Evolutionary conservation across 2,797 vertebrate species (phyloP).

Genomic region (Acanthornis magna): DNA sequence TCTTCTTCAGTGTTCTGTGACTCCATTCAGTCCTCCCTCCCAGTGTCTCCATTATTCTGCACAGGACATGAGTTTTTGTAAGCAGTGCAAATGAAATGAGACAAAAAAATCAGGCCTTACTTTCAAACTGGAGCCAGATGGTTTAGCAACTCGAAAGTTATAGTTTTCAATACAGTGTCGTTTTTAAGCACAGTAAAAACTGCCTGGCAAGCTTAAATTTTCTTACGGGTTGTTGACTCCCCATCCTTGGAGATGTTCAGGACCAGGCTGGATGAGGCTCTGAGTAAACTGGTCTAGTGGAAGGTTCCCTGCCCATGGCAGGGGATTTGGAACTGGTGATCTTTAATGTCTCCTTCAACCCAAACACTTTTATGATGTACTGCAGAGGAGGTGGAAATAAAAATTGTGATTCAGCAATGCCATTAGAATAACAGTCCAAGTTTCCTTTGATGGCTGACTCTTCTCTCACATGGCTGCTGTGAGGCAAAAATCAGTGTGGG

Average conservation of each 20-base stretch:
- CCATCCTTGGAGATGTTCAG: background rate
- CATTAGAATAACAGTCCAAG: background rate
- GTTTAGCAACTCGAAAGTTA: background rate
- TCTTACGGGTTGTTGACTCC: background rate
- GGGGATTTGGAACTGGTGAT: background rate
- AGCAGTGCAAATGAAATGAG: background rate
- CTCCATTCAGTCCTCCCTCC: background rate
- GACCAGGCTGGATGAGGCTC: background rate
- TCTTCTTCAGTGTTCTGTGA: background rate
- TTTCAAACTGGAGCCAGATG: background rate
- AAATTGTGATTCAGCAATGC: background rate
- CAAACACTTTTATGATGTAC: background rate
- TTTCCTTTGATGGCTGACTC: background rate
- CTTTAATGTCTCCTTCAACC: background rate
- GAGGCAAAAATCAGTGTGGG: background rate
- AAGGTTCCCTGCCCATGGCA: background rate
- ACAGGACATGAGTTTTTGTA: background rate
- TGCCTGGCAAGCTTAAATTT: background rate
- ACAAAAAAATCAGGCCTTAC: background rate
- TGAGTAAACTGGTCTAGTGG: background rate
- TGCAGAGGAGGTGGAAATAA: background rate
- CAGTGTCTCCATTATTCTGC: background rate
- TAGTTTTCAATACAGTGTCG: background rate
- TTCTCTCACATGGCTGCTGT: background rate
- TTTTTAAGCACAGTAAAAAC: background rate